A percentile compares a stretch with the other conserved stretches of the same genome.
phyloP scores from a whole-genome alignment of 2,888 invertebrate genomes.

The Epirrhoe alternata region DNA sequence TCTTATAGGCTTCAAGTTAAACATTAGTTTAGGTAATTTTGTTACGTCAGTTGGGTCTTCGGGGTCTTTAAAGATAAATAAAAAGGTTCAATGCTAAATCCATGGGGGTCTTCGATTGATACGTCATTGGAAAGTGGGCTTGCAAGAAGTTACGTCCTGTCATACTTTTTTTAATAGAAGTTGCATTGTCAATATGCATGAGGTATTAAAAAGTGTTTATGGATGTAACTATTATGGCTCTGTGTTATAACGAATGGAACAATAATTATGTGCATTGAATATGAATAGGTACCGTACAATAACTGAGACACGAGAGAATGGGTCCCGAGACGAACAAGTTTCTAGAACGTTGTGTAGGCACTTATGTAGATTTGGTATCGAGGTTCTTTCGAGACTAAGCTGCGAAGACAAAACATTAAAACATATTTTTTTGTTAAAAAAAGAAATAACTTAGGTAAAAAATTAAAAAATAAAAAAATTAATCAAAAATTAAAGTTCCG shows the following conservation, averaged over 20 bases:
- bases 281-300: conserved; percentile 1
- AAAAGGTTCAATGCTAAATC: too few relatives aligned
- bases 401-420: too few relatives aligned
- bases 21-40: too few relatives aligned
- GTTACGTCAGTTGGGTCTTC: too few relatives aligned
- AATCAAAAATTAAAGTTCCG: too few relatives aligned
- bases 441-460: too few relatives aligned
- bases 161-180: not conserved
- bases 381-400: too few relatives aligned
- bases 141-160: not conserved
- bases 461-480: too few relatives aligned
- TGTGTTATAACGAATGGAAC: not conserved
- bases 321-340: not conserved
- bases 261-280: conserved; percentile 15
- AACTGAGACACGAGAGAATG: not conserved
- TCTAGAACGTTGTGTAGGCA: not conserved
- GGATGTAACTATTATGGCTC: not conserved
- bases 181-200: conserved; percentile 9
- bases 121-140: not conserved
- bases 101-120: too few relatives aligned
- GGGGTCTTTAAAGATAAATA: too few relatives aligned
- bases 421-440: too few relatives aligned
- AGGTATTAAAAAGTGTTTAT: not conserved
- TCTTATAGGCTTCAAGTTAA: too few relatives aligned
- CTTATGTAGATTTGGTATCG: not conserved